Base-by-base conservation (phyloP, 2,113 vertebrate species). In the Neolamprologus toae region DNA sequence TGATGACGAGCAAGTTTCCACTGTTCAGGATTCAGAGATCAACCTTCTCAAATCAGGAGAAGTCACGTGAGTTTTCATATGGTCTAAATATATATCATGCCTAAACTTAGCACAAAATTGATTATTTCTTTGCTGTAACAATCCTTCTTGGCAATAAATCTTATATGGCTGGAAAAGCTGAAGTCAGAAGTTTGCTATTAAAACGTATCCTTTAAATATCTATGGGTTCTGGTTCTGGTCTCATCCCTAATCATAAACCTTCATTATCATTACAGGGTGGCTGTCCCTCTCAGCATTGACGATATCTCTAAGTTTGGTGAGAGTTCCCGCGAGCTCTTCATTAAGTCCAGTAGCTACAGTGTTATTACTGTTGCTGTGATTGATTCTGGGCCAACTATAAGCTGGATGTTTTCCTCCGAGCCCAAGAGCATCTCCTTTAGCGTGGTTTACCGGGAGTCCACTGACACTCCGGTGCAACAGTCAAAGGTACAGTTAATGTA, bases 371-470 rank as follows among this genome's bases (percentile, higher is more conserved):
- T 99, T 79, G 96, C 94, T 0, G 93, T 97, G 86, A 83, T 82
- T 1, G 97, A 98, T 89, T 85, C 92, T 2, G 97, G 98, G 17
- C 95, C 97, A 31, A 97, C 97, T 76, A 96, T 99, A 91, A 95
- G 97, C 95, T 99, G 98, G 98, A 94, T 98, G 90, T 99, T 99
- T 94, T 98, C 97, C n/a, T 99, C 98, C 0, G 98, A 99, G 81
- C 98, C 98, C 26, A 99, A 98, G 93, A 99, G 98, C 86, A 97
- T 99, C 93, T 97, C 97, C 66, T 99, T 99, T 85, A 98, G 98
- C 0, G 97, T 99, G 37, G 97, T 99, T 71, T 98, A 97, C 93
- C 96, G 92, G 57, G 98, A 98, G 85, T 95, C 97, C 0, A 85
- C 95, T 14, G 96, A 98, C 54, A 91, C 95, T 0, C 96, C 96